Conservation (phyloP, 2,113 vertebrate species). For the Prinia subflava region DNA sequence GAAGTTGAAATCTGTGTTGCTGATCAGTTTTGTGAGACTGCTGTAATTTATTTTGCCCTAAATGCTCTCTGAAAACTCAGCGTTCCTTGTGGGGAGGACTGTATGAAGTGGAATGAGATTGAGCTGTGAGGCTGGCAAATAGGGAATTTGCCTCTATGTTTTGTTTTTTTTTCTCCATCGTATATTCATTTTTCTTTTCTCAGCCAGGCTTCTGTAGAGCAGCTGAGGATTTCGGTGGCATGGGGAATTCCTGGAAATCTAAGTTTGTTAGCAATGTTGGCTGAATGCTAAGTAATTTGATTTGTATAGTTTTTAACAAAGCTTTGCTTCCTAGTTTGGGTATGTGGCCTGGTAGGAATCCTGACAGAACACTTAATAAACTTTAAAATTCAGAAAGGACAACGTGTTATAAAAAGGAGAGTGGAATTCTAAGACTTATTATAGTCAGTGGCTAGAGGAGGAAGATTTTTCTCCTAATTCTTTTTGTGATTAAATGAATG, state of each 20-base stretch:
- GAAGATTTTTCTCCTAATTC: neutral
- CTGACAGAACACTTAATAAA: neutral
- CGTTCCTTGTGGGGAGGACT: neutral
- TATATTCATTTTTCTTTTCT: neutral
- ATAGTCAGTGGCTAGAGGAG: neutral
- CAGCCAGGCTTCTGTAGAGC: neutral
- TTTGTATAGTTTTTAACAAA: slow-evolving; percentile 27
- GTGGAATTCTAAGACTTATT: neutral
- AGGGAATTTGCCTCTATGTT: neutral
- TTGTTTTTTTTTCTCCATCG: neutral
- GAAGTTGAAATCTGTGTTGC: neutral
- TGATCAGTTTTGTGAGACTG: neutral
- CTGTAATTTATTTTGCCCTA: neutral
- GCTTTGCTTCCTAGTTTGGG: slow-evolving; percentile 26
- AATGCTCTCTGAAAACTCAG: rapidly evolving
- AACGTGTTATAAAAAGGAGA: neutral
- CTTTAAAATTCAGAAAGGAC: neutral
- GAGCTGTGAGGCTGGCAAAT: neutral
- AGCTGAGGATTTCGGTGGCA: neutral
- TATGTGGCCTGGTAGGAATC: slow-evolving; percentile 18
- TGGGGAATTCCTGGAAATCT: slow-evolving; percentile 1
- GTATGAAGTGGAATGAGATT: neutral
- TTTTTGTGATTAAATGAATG: neutral
- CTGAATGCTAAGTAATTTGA: slow-evolving; percentile 9
- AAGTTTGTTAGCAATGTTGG: neutral